These are phyloP conservation scores for Prosopocoilus inquinatus DNA, from an alignment of 2,888 invertebrate species.

Conservation along the genomic window DNA sequence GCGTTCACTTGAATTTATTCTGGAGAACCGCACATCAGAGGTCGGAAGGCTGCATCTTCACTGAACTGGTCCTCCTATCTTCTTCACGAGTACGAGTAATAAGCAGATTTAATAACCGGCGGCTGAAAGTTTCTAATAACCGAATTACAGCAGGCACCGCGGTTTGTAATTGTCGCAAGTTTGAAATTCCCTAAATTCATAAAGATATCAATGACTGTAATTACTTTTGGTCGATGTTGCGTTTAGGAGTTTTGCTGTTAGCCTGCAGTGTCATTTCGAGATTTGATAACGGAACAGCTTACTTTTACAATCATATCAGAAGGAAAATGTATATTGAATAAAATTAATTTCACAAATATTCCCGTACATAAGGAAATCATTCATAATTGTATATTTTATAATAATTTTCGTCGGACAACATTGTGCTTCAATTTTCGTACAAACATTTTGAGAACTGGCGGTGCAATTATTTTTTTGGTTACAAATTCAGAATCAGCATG, in stretches of 20 bases:
- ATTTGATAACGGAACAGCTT: no score
- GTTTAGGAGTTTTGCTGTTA: background rate
- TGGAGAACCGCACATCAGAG: conserved; percentile 9
- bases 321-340: no score
- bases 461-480: no score
- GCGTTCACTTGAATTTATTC: conserved; percentile 30
- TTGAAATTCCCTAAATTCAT: conserved; percentile 43
- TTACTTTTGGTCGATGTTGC: conserved; percentile 28
- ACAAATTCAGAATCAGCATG: no score
- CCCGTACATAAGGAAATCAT: no score
- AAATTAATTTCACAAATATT: no score
- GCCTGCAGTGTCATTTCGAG: no score
- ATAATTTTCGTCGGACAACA: no score
- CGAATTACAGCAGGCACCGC: conserved; percentile 30
- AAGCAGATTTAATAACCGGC: conserved; percentile 34
- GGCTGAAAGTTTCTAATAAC: conserved; percentile 33
- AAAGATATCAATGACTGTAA: conserved; percentile 46
- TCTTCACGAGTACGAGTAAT: conserved; percentile 24
- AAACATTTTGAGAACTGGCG: no score
- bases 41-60: conserved; percentile 2
- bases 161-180: conserved; percentile 37
- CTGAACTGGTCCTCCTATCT: conserved; percentile 18
- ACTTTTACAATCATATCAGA: no score
- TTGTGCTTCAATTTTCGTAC: no score
- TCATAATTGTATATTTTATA: no score